Evolutionary conservation across 2,113 vertebrate species (phyloP), one percentile per base, ranked within the genome.

Genomic region (Hippocampus guttulatus): DNA sequence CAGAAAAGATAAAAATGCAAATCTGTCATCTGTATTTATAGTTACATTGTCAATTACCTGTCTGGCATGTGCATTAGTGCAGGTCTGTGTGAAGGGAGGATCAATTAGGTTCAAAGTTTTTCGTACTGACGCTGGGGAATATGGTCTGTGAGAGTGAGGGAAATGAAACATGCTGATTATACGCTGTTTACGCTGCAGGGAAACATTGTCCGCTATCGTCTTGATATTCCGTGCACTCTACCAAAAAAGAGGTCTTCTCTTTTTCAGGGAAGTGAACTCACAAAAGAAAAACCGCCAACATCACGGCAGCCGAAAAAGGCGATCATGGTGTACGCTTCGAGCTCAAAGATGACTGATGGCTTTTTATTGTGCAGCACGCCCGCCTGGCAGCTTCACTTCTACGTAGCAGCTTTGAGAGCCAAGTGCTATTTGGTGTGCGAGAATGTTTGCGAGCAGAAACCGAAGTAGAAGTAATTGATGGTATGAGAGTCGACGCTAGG

Each of bases 331-430:
- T 15, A 18, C 70, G 74, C 23, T 76, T 74, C 64, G 67, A 40
- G 61, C 77, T 68, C 27, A 67, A 60, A 67, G 30, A 84, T 63
- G 75, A 85, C 52, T 61, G 81, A 85, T 71, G 49, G 57, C 41
- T 70, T 61, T 57, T 76, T 67, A 69, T 72, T 68, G 52, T 25
- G 40, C 3, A 2, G 61, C 23, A 41, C 61, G 27, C 66, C 64
- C 72, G 47, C 61, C 75, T 72, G 69, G 58, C 70, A 49, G 25
- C 74, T 64, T 18, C 0, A 63, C 68, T 85, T 77, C 27, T 47
- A n/a, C 38, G 14, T 7, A 12, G n/a, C 12, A 70, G 43, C 54
- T 65, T 71, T 78, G 40, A 68, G 74, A 75, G 61, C 25, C 33
- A 67, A 73, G 51, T 47, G 41, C 55, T 74, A 70, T 74, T 73